phyloP scores from a whole-genome alignment of 2,888 invertebrate genomes.

The Norana najaformis region DNA sequence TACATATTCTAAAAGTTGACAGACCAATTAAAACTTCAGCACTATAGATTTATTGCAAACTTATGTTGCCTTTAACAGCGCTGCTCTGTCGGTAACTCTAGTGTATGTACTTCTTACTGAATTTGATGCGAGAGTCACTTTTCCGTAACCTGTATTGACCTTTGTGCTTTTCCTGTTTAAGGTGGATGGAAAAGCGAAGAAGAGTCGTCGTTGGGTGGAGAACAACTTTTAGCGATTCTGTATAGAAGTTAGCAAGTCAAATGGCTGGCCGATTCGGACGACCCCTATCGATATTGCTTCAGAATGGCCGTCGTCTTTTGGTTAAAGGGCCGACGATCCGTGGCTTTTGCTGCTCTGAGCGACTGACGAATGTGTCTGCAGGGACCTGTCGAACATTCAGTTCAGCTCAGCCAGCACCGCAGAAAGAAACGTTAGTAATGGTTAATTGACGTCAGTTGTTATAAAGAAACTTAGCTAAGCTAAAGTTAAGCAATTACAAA shows the following conservation, averaged over 20 bases:
- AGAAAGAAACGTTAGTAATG: conserved; percentile 39
- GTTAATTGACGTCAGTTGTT: background rate
- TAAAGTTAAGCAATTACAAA: too few species aligned
- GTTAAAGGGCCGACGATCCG: conserved; percentile 2
- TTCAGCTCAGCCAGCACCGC: conserved; percentile 36
- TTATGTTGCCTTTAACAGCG: background rate
- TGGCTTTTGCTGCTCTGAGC: background rate
- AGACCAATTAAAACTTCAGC: background rate
- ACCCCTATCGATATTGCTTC: background rate
- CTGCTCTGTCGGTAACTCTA: background rate
- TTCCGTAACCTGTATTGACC: background rate
- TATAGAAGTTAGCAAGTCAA: background rate
- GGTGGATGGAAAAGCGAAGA: background rate
- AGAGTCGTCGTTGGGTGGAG: background rate
- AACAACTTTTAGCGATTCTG: background rate
- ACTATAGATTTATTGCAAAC: too few species aligned
- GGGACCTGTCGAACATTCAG: conserved; percentile 34
- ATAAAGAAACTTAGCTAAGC: background rate
- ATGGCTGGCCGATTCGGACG: background rate
- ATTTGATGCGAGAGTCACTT: background rate
- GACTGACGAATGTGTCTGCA: background rate
- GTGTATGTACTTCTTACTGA: background rate
- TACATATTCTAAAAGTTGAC: background rate
- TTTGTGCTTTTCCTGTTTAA: background rate
- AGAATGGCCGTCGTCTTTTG: background rate